Evolutionary conservation across 1,140 invertebrate genomes (phyloP), one percentile per base, ranked within the genome.

Genomic region (Laupala kohalensis): DNA sequence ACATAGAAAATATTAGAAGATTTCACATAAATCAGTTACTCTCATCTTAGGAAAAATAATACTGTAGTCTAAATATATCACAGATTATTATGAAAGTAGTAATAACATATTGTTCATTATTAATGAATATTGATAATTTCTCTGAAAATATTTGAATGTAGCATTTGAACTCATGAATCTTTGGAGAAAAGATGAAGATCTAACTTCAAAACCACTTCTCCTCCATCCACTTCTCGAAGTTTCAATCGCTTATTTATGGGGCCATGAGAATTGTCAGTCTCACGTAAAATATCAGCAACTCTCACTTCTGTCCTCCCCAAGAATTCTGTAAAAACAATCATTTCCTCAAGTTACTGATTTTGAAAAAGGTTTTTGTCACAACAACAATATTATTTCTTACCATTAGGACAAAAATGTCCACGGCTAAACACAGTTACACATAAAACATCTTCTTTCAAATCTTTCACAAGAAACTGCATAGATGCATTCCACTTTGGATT

Each of bases 381-480:
- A 53, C 37, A 53, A 53, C 37, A 53, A 53, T 23, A 19, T 23
- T 24, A 24, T 53, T 63, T 19, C 63, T 77, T 77, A 93, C 90
- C 90, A 81, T 93, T 90, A 23, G 91, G 91, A 74, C 88, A 88
- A 77, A 90, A 93, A 65, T 89, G 83, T 76, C 90, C 90, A 77
- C 89, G 87, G 77, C 92, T 90, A 77, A 88, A 91, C n/a, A 92
- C 90, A 19, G 88, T 89, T 69, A 94, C 86, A 75, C 88, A 90
- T 6, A 94, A 82, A 15, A 90, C 87, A 79, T 93, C 92, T 77
- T 90, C 86, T 12, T 87, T 77, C 4, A 92, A 77, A 79, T 92
- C 88, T 76, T 89, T 88, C 24, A 93, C 85, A 73, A 89, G 85
- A 79, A 94, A 93, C 80, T 93, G 91, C 91, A 93, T 93, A n/a